Base-by-base conservation (phyloP, 1,140 invertebrate genomes). In the Drosophila parabipectinata region DNA sequence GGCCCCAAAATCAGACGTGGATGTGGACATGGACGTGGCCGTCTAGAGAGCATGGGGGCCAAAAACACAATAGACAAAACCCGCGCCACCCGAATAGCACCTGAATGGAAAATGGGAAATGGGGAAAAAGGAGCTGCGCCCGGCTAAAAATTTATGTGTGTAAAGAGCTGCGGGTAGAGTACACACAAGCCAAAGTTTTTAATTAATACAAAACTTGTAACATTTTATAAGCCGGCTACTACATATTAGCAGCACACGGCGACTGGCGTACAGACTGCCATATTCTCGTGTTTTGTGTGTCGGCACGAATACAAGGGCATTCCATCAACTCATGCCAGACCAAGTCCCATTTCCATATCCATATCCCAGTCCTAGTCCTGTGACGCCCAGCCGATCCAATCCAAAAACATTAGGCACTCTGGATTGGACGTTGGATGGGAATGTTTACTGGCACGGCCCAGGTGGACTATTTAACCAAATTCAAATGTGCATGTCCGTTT, bases 171-270 rank as follows among this genome's bases (percentile, higher is more conserved):
- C 62, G 76, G 76, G 54, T 74, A 59, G 78, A 79, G 69, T 78
- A 68, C 56, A 66, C 41, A 69, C 48, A 52, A 62, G 71, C 64
- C 55, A 30, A 90, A 90, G 82, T 90, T 90, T 90, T 90, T 90
- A 90, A 90, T 90, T 90, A 90, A 90, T 90, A 83, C 87, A 90
- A 80, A 90, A 90, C 81, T 87, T 90, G 87, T 83, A 72, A 90
- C 88, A 90, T 90, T 90, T 90, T 85, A 90, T 90, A 90, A 90
- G 87, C 79, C 72, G 72, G 72, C 71, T 75, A 67, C 84, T 77
- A 74, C 68, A 59, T 83, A 72, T 85, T 81, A 78, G 80, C 59
- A 72, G 57, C 41, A 44, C 15, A 10, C 44, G 18, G 44, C 41
- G 66, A 52, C 52, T 39, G 59, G 14, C 66, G 60, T 74, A 68